These are phyloP conservation scores for Thalassarche chlororhynchos DNA, from an alignment of 2,113 vertebrate genomes.

Conservation along the genomic window DNA sequence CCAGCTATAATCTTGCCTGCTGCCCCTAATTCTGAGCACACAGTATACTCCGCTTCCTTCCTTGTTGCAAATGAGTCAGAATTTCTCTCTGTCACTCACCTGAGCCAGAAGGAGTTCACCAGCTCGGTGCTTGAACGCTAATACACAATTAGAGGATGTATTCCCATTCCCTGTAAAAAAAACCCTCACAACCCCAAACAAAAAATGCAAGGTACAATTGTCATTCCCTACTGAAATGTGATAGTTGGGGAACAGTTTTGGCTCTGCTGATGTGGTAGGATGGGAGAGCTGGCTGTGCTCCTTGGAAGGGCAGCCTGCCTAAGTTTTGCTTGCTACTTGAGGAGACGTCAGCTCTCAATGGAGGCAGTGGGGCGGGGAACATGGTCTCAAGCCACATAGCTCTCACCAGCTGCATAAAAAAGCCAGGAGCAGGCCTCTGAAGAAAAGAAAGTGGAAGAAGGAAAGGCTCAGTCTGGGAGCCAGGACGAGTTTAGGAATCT, in stretches of 20 bases:
- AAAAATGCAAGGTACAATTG: neutral
- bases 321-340: neutral
- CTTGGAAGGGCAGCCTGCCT: neutral
- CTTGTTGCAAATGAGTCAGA: slow-evolving; percentile 15
- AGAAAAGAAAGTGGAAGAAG: neutral
- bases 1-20: slow-evolving; percentile 10
- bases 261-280: neutral
- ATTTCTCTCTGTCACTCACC: slow-evolving; percentile 3
- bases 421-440: neutral
- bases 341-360: neutral
- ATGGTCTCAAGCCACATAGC: neutral
- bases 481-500: neutral
- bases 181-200: neutral
- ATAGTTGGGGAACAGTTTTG: neutral
- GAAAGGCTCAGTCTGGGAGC: neutral
- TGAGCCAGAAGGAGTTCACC: neutral
- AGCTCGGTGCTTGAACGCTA: neutral
- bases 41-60: neutral
- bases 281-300: neutral
- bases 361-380: neutral
- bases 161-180: neutral
- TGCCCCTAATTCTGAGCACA: slow-evolving; percentile 28
- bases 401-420: neutral
- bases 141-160: neutral
- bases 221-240: neutral